Percentiles rank a stretch among this genome's conserved stretches.
Conservation (phyloP, 2,113 vertebrate species). For the Tympanuchus pallidicinctus region DNA sequence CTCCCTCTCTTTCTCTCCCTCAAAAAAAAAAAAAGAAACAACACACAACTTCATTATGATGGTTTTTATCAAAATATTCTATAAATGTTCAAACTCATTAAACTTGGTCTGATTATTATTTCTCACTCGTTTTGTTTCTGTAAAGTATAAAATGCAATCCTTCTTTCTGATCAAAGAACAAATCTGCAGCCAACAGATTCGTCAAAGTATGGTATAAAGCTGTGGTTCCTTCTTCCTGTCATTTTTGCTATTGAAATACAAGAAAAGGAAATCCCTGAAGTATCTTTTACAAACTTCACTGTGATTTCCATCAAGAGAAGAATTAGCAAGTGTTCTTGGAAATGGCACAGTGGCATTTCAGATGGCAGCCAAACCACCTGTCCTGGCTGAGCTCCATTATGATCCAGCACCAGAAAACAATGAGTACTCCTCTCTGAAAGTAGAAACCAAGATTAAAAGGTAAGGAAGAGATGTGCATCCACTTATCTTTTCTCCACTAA, state of each 20-base stretch:
- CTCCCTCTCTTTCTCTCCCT: background rate
- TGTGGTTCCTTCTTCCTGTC: background rate
- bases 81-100: background rate
- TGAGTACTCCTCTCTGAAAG: background rate
- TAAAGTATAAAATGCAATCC: background rate
- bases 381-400: background rate
- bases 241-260: background rate
- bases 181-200: background rate
- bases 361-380: background rate
- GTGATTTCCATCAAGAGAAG: background rate
- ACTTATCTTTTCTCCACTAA: background rate
- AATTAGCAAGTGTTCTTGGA: background rate
- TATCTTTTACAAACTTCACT: background rate
- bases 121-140: background rate
- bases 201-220: background rate
- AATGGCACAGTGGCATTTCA: rapidly evolving
- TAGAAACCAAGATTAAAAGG: background rate
- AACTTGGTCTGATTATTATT: background rate
- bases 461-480: background rate
- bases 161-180: background rate
- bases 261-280: background rate
- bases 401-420: background rate
- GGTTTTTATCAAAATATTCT: background rate
- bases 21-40: background rate
- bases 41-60: background rate